These are phyloP conservation scores for Eupithecia subfuscata DNA, from an alignment of 2,888 invertebrate genomes.

Conservation along the genomic window DNA sequence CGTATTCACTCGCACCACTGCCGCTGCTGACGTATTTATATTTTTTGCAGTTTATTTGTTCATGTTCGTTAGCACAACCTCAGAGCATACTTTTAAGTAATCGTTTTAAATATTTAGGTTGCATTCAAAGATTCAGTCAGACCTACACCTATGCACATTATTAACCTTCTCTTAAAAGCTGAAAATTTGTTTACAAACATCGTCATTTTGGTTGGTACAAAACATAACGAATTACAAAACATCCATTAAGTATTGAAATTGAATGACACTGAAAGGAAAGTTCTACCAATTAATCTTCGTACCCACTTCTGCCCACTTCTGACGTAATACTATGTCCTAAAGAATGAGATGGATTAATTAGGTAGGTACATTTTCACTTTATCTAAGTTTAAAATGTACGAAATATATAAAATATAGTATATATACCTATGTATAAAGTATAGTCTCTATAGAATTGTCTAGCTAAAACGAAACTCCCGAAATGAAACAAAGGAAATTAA, in stretches of 20 bases:
- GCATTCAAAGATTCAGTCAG: background rate
- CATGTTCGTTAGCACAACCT: slow-evolving; percentile 43
- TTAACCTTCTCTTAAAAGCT: background rate
- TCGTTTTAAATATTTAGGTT: background rate
- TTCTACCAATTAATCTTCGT: background rate
- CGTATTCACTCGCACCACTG: slow-evolving; percentile 69
- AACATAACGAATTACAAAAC: no score
- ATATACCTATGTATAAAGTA: background rate
- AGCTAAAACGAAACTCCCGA: slow-evolving; percentile 5
- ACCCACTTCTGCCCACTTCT: no score
- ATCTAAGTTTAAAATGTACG: background rate
- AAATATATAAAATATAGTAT: background rate
- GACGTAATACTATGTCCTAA: no score
- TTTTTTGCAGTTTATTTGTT: slow-evolving; percentile 75
- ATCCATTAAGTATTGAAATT: no score
- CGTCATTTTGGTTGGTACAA: background rate
- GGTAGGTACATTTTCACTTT: background rate
- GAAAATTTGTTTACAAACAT: background rate
- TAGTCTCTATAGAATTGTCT: background rate
- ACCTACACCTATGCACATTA: background rate
- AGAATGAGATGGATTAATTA: background rate
- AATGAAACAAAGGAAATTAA: slow-evolving; percentile 40
- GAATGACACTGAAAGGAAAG: background rate
- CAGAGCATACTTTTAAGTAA: no score
- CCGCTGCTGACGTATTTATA: slow-evolving; percentile 80